Conservation (phyloP, 2,113 vertebrate genomes). For the Paradoxurus hermaphroditus region DNA sequence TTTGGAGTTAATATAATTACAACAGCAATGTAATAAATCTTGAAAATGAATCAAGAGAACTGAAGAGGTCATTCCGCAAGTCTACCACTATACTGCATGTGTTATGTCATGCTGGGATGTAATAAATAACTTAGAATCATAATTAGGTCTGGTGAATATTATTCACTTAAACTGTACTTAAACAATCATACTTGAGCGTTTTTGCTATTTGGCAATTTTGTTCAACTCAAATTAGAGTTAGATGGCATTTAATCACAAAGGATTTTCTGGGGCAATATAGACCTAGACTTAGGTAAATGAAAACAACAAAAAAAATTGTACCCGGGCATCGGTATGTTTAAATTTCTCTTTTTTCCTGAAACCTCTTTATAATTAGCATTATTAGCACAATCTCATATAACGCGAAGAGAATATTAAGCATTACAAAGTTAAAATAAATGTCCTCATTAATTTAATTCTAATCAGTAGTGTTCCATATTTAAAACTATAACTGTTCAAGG, state of each 20-base stretch:
- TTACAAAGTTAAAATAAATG: background rate
- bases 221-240: background rate
- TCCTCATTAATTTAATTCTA: background rate
- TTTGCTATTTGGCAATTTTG: background rate
- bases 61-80: background rate
- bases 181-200: background rate
- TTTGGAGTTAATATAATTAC: background rate
- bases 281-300: background rate
- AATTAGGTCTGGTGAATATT: accelerated
- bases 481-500: background rate
- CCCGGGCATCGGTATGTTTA: background rate
- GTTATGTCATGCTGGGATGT: background rate
- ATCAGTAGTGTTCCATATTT: background rate
- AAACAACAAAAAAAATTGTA: background rate
- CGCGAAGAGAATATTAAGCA: background rate
- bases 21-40: background rate
- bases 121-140: background rate
- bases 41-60: background rate
- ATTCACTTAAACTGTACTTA: background rate
- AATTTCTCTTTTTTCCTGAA: background rate
- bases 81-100: background rate
- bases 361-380: conserved; percentile 8
- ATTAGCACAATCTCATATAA: background rate
- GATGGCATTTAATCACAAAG: background rate
- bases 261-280: background rate